These are phyloP conservation scores for Anthoscopus minutus DNA, from an alignment of 2,113 vertebrate species.

Conservation along the genomic window DNA sequence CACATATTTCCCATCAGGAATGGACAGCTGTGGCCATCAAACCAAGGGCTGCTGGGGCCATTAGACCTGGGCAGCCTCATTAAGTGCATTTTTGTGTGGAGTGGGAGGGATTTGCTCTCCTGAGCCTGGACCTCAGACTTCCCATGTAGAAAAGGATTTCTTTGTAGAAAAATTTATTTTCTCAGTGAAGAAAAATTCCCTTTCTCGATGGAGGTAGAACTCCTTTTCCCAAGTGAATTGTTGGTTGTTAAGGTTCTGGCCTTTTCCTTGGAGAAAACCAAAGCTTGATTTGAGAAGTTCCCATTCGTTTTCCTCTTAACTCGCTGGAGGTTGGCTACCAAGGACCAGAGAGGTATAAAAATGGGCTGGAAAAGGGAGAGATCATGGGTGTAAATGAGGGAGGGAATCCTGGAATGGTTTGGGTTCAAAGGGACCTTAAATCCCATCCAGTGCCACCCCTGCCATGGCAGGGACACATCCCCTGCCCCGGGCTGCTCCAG, in stretches of 20 bases:
- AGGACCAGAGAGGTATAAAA: background rate
- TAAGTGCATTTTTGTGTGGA: background rate
- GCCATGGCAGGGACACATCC: background rate
- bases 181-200: background rate
- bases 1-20: slow-evolving; percentile 43
- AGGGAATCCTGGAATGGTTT: background rate
- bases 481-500: fast-evolving
- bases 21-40: slow-evolving; percentile 12
- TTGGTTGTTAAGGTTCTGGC: background rate
- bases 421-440: background rate
- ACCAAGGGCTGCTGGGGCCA: background rate
- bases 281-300: background rate
- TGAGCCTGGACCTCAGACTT: background rate
- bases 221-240: background rate
- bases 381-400: background rate
- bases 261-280: background rate
- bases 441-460: fast-evolving
- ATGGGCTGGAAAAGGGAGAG: background rate
- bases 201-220: background rate
- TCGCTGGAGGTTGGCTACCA: background rate
- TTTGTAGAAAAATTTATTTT: no score
- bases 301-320: background rate
- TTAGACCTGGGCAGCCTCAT: background rate
- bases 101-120: background rate
- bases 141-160: background rate